Evolutionary conservation across 2,888 invertebrate genomes (phyloP), one percentile per base, ranked within the genome.

Genomic region (Aleiodes testaceus): DNA sequence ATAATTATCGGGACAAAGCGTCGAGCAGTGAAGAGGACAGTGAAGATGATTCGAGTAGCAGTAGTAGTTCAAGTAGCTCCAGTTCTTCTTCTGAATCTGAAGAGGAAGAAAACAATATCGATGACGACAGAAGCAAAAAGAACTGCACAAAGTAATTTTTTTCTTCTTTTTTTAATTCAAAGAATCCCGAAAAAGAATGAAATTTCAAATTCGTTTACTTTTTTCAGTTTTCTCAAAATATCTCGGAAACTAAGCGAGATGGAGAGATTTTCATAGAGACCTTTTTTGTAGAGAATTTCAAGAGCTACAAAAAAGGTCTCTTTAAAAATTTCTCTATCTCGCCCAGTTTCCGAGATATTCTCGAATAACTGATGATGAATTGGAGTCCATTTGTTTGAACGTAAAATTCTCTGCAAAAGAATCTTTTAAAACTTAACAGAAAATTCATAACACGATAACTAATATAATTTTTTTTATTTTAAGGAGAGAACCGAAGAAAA

Each of bases 11-110:
- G 9, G 14, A 30, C 18, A 70, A 52, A 16, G 44, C 53, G 0
- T 74, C 69, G 0, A 66, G 69, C 6, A 74, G 76, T 20, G 78
- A 79, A n/a, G 68, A 72, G 20, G 79, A 79, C 12, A 80, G 78
- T 52, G 79, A 80, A 65, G 67, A 77, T 1, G 80, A 79, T 71
- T 82, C 80, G 1, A 81, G 78, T 12, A 79, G 77, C 26, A 77
- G 79, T 30, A 77, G 79, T 30, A 67, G 59, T 20, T 49, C 65
- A 1, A 74, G 74, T 42, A 73, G 74, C 18, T 69, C 65, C n/a
- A 74, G 59, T 3, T 75, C 75, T 47, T 78, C 77, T 36, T 74
- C 72, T 16, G 76, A 74, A 11, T 74, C 44, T 49, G 76, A 69
- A 18, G 78, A 77, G 1, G 73, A 75, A 0, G 75, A 74, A 72